Evolutionary conservation across 2,888 invertebrate genomes (phyloP), one percentile per base, ranked within the genome.

Genomic region (Gnatocerus cornutus): DNA sequence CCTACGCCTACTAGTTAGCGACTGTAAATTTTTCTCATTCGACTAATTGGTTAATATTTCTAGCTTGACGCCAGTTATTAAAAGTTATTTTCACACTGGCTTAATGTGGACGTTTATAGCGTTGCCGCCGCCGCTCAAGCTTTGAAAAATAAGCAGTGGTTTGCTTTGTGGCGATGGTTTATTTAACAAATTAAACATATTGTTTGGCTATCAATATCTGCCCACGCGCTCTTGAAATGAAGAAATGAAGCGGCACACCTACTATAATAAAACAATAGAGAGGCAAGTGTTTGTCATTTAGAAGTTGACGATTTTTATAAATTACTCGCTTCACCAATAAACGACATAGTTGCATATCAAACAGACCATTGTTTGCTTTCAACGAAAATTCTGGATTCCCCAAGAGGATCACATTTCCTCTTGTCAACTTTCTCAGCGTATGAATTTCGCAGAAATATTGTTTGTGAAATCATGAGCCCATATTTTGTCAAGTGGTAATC

Each of bases 201-300:
- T 70, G 70, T 70, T 70, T 66, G 66, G 70, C 70, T 70, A 70
- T 70, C 70, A 70, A 66, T 70, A 62, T 66, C 65, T 10, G 33
- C 70, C 70, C 70, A 66, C 70, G 62, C 61, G 48, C 65, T 46
- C 68, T 69, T 55, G 59, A 66, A 55, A 62, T 62, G 70, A 70
- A 65, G 66, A 64, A 65, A 66, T 66, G 70, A 70, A 65, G 66
- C 66, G 71, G 41, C 71, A 67, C 71, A 71, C 71, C 71, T 63
- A 70, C 70, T 52, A 52, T 39, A 59, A 63, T 71, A 68, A 71
- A 67, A 70, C 70, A 70, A 70, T 70, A 70, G 70, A 66, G 61
- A 67, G 70, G 66, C 69, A 69, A 70, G 67, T 70, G 70, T 70
- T 70, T 70, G 70, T 70, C 70, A 70, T 67, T 67, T 63, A 67